Conservation (phyloP, 1,140 invertebrate genomes). For the Phenacoccus solenopsis region DNA sequence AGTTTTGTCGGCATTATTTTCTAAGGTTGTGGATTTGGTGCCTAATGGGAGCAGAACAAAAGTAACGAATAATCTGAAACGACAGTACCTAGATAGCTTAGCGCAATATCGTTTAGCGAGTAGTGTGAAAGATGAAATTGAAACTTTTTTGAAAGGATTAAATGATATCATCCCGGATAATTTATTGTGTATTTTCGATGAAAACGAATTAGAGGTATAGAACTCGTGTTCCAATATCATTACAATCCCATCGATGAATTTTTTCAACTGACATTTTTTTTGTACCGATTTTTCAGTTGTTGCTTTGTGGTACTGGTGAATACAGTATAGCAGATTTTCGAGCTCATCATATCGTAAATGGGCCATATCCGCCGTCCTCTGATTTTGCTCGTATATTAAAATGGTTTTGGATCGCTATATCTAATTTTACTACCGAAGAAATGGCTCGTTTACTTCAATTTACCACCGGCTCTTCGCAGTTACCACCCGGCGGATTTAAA, state of each 20-base stretch:
- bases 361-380: constrained; percentile 59
- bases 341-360: constrained; percentile 72
- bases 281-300: constrained; percentile 44
- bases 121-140: constrained; percentile 68
- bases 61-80: constrained; percentile 64
- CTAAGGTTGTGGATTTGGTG: constrained; percentile 52
- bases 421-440: constrained; percentile 83
- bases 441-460: constrained; percentile 87
- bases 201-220: constrained; percentile 84
- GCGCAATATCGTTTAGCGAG: constrained; percentile 76
- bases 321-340: constrained; percentile 82
- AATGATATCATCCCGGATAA: constrained; percentile 85
- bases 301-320: constrained; percentile 86
- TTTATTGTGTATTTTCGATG: constrained; percentile 86
- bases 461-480: constrained; percentile 82
- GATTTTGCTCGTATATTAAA: constrained; percentile 73
- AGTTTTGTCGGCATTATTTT: background rate
- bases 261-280: too few species aligned
- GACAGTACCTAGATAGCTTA: constrained; percentile 73
- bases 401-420: constrained; percentile 91
- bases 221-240: background rate
- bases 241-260: too few species aligned
- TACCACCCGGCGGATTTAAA: constrained; percentile 77
- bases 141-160: constrained; percentile 76
- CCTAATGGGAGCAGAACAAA: constrained; percentile 53